Conservation (phyloP, 2,797 vertebrate genomes). For the Erpetoichthys calabaricus region DNA sequence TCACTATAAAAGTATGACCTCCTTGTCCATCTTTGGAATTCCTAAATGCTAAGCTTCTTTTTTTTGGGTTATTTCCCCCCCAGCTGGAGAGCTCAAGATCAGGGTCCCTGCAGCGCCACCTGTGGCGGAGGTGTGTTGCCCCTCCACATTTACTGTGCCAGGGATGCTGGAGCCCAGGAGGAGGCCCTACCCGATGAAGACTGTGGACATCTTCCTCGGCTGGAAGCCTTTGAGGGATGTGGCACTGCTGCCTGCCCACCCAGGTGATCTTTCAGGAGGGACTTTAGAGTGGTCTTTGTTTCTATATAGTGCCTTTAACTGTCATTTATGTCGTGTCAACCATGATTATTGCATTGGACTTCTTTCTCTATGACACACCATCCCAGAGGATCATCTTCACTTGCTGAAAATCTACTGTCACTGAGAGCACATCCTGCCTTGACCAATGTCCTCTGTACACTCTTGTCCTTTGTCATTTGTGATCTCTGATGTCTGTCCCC, state of each 20-base stretch:
- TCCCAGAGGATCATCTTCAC: neutral
- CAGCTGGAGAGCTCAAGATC: slow-evolving; percentile 10
- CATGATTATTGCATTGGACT: too few relatives aligned
- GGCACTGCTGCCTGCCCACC: slow-evolving; percentile 6
- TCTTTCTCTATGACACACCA: too few relatives aligned
- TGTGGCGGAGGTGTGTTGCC: slow-evolving; percentile 9
- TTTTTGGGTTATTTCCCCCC: neutral
- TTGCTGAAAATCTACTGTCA: neutral
- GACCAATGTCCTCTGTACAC: neutral
- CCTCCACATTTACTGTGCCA: slow-evolving; percentile 5
- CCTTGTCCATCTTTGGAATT: too few relatives aligned
- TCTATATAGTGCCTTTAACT: too few relatives aligned
- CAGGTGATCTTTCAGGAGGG: slow-evolving; percentile 3
- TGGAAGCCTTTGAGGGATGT: slow-evolving; percentile 5
- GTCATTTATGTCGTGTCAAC: too few relatives aligned
- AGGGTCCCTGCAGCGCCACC: slow-evolving; percentile 6
- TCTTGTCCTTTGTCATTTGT: neutral
- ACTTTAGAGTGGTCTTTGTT: too few relatives aligned
- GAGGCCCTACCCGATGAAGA: neutral
- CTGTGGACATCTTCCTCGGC: slow-evolving; percentile 5
- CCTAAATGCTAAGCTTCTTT: too few relatives aligned
- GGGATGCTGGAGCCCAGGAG: slow-evolving; percentile 1
- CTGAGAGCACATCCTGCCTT: neutral
- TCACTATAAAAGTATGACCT: too few relatives aligned
- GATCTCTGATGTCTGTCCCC: slow-evolving; percentile 1